phyloP scores from a whole-genome alignment of 2,113 vertebrate species.

The Gadus macrocephalus region DNA sequence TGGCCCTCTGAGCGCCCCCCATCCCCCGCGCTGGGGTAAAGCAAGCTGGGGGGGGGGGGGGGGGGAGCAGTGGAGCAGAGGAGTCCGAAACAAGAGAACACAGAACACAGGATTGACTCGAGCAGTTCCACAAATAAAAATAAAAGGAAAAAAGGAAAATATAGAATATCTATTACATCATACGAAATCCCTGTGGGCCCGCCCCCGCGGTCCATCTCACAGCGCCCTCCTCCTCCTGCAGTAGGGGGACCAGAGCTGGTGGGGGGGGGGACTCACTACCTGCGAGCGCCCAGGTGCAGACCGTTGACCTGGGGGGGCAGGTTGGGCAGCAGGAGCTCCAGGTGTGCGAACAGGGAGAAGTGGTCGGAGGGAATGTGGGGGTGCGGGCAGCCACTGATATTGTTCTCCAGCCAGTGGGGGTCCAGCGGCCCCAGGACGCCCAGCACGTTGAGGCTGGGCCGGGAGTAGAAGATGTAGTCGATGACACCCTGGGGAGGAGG shows the following conservation, averaged over 20 bases:
- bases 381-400: slow-evolving; percentile 94
- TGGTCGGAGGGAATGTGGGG: slow-evolving; percentile 98
- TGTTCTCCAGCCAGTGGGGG: slow-evolving; percentile 96
- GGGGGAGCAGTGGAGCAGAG: slow-evolving; percentile 28
- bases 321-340: slow-evolving; percentile 95
- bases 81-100: slow-evolving; percentile 84
- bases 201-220: slow-evolving; percentile 86
- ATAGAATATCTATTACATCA: slow-evolving; percentile 84
- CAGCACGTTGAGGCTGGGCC: slow-evolving; percentile 95
- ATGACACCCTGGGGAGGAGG: slow-evolving; percentile 86
- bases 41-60: slow-evolving; percentile 57
- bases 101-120: slow-evolving; percentile 81
- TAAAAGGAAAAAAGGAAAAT: slow-evolving; percentile 77
- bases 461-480: slow-evolving; percentile 98
- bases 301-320: slow-evolving; percentile 86
- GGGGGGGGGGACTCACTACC: slow-evolving; percentile 84
- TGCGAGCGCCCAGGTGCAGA: slow-evolving; percentile 93
- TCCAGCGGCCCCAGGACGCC: slow-evolving; percentile 95
- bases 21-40: slow-evolving; percentile 56
- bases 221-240: slow-evolving; percentile 76
- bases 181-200: slow-evolving; percentile 89
- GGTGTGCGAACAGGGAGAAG: slow-evolving; percentile 98
- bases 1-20: slow-evolving; percentile 54
- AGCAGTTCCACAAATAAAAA: slow-evolving; percentile 78
- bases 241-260: slow-evolving; percentile 64